These are phyloP conservation scores for Drosophila borborema DNA, from an alignment of 2,888 invertebrate species.

Conservation along the genomic window DNA sequence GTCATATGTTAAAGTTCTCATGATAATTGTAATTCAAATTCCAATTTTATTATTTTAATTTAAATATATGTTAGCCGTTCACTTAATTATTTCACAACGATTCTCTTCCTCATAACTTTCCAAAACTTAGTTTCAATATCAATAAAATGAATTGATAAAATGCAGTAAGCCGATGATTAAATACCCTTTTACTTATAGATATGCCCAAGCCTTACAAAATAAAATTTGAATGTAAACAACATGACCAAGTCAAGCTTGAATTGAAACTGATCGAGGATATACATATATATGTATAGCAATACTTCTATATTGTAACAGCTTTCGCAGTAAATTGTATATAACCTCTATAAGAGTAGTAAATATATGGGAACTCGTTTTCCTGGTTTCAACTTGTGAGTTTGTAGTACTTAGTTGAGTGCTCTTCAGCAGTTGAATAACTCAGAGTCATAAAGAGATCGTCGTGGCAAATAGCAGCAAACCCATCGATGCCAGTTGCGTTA, in stretches of 20 bases:
- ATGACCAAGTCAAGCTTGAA: background rate
- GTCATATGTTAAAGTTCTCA: background rate
- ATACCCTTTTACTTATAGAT: background rate
- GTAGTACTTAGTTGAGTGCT: constrained; percentile 29
- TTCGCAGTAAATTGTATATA: background rate
- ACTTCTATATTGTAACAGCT: too few species aligned
- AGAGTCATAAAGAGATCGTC: constrained; percentile 40
- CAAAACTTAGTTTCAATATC: constrained; percentile 26
- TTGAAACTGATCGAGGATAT: background rate
- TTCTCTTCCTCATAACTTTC: constrained; percentile 25
- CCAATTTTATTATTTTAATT: constrained; percentile 2
- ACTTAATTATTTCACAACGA: constrained; percentile 11
- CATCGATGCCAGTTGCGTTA: constrained; percentile 49
- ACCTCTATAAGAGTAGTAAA: background rate
- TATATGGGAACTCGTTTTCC: constrained; percentile 46
- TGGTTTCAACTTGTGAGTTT: constrained; percentile 8
- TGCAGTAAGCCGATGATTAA: background rate
- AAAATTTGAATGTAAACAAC: too few species aligned
- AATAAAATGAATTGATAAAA: constrained; percentile 4
- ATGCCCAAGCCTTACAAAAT: background rate
- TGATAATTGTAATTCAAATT: background rate
- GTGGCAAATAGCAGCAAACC: constrained; percentile 24
- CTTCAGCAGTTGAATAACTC: constrained; percentile 45
- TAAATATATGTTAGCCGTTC: background rate
- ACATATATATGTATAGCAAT: background rate